phyloP scores from a whole-genome alignment of 2,113 vertebrate species.

The Anarrhichthys ocellatus region DNA sequence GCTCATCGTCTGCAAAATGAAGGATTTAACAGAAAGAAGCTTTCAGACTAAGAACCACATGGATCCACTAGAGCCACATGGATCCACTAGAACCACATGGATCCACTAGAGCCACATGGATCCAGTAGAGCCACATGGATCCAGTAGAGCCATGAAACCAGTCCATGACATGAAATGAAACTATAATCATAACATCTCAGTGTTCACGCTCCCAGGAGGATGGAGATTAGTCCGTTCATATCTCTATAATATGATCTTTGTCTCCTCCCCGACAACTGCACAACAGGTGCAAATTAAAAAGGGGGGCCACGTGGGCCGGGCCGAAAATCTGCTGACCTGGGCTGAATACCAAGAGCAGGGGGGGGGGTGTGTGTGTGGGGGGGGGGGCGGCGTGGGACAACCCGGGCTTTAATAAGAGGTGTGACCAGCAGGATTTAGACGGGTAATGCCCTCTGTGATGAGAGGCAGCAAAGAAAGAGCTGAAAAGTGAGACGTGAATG shows the following conservation, averaged over 20 bases:
- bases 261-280: slow-evolving; percentile 98
- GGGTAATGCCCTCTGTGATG: slow-evolving; percentile 88
- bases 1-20: too few relatives aligned
- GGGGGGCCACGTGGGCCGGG: slow-evolving; percentile 90
- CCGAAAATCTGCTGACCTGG: slow-evolving; percentile 96
- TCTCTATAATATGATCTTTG: slow-evolving; percentile 99
- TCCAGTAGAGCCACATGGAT: too few relatives aligned
- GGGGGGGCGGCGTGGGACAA: slow-evolving; percentile 85
- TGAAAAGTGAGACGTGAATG: slow-evolving; percentile 91
- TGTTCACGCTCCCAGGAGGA: slow-evolving; percentile 72
- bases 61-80: too few relatives aligned
- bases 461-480: slow-evolving; percentile 57
- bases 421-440: slow-evolving; percentile 95
- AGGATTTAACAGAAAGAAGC: too few relatives aligned
- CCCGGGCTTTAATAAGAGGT: slow-evolving; percentile 94
- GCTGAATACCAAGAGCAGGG: slow-evolving; percentile 95
- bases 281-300: slow-evolving; percentile 99
- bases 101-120: too few relatives aligned
- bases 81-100: too few relatives aligned
- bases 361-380: slow-evolving; percentile 61
- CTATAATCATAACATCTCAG: neutral
- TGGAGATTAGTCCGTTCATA: slow-evolving; percentile 68
- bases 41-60: too few relatives aligned
- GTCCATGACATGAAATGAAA: too few relatives aligned
- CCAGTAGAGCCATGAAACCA: too few relatives aligned